Evolutionary conservation across 1,140 invertebrate species (phyloP), one percentile per base, ranked within the genome.

Genomic region (Rhopalosiphum maidis): DNA sequence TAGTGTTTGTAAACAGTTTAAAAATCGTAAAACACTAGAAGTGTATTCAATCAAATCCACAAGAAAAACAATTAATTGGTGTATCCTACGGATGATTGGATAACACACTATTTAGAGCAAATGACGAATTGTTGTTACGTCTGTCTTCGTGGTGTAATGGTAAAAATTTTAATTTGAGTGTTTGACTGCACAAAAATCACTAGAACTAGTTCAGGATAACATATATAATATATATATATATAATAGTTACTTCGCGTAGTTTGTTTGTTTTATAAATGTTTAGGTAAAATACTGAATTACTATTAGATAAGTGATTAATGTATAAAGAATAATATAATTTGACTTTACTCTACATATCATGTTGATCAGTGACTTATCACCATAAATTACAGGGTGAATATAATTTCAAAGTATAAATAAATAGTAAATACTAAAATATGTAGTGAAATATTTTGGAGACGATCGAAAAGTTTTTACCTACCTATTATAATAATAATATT

Each of bases 101-200:
- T 89, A 55, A 90, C 9, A 60, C 25, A 60, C 11, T 90, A 90
- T 90, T 90, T 60, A 90, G 88, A 90, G 54, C 35, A 90, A 90
- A 90, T 55, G 88, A 55, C 51, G n/a, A 90, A 90, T 60, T 41
- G 37, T 37, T 41, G 54, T 90, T 90, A 60, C 88, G 88, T 90
- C 22, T 54, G 30, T 90, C 6, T 90, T 54, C 51, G 25, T 90
- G 87, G 37, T 90, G 88, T 30, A 90, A 90, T 90, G 22, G 37
- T 7, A 41, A 90, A 51, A 15, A 25, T 41, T 60, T 89, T 25
- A 60, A 15, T 41, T 11, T 9, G 48, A n/a, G 11, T 68, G 25
- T 41, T 11, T 9, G 48, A n/a, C 15, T 68, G 60, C 30, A 30
- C n/a, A 54, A 51, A 51, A 88, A 88, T 86, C 85, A 30, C 85